Conservation (phyloP, 2,113 vertebrate species). For the Corynorhinus townsendii region DNA sequence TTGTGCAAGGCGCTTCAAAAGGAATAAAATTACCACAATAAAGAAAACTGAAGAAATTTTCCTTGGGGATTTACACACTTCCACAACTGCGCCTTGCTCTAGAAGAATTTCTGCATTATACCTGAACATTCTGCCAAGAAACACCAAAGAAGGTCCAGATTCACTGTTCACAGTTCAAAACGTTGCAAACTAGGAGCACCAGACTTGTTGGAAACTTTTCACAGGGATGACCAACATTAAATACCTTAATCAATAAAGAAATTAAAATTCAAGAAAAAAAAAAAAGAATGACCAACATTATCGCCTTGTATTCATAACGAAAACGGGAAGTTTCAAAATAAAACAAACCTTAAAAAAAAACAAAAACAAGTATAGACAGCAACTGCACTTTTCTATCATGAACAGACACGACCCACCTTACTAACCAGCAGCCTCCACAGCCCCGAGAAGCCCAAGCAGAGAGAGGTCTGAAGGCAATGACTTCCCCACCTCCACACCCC, state of each 20-base stretch:
- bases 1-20: neutral
- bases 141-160: neutral
- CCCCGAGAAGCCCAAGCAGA: neutral
- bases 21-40: neutral
- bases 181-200: neutral
- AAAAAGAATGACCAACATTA: neutral
- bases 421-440: neutral
- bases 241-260: too few relatives aligned
- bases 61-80: neutral
- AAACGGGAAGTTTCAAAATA: neutral
- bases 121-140: neutral
- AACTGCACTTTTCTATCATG: rapidly evolving
- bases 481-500: too few relatives aligned
- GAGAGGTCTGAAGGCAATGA: too few relatives aligned
- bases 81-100: neutral
- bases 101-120: neutral
- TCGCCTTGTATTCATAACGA: neutral
- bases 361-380: neutral
- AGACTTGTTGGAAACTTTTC: neutral
- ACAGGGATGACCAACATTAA: neutral
- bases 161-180: neutral
- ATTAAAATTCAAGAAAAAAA: too few relatives aligned
- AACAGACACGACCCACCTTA: neutral
- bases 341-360: neutral
- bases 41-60: neutral